Conservation (phyloP, 2,797 vertebrate genomes). For the Halcyon smyrnensis region DNA sequence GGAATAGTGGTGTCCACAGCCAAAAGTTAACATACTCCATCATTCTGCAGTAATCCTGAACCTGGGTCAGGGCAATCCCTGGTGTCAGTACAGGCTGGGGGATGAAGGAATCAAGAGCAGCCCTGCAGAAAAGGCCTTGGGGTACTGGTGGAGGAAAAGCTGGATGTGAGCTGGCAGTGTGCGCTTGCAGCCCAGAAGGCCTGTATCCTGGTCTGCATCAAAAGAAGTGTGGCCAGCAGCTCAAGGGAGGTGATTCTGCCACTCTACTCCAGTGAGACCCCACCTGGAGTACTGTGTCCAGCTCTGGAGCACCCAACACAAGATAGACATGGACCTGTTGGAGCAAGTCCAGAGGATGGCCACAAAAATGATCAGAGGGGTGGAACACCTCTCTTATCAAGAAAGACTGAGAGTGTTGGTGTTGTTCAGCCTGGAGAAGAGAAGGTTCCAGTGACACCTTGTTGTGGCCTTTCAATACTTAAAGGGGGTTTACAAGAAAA, state of each 20-base stretch:
- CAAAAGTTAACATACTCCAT: not conserved
- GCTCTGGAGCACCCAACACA: not conserved
- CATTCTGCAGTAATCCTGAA: not conserved
- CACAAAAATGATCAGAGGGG: not conserved
- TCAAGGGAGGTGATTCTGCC: not conserved
- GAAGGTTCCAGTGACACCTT: not conserved
- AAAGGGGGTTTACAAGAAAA: not conserved
- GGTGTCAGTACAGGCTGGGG: not conserved
- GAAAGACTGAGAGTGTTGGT: not conserved
- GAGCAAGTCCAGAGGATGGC: not conserved
- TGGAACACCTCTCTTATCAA: not conserved
- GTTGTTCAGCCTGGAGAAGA: not conserved
- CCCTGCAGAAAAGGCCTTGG: not conserved
- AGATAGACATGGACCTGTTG: not conserved
- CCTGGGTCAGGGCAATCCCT: not conserved
- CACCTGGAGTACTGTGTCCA: not conserved
- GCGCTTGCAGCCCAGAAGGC: not conserved
- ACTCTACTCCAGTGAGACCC: fast-evolving
- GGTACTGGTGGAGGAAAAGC: not conserved
- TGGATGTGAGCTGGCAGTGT: fast-evolving
- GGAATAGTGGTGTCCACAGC: not conserved
- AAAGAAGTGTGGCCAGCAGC: not conserved
- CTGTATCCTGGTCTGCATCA: not conserved
- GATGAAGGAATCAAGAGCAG: not conserved
- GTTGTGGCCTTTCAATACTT: not conserved